Percentiles rank a stretch among this genome's conserved stretches.
phyloP scores from a whole-genome alignment of 2,888 invertebrate genomes.

The Amorpha juglandis region DNA sequence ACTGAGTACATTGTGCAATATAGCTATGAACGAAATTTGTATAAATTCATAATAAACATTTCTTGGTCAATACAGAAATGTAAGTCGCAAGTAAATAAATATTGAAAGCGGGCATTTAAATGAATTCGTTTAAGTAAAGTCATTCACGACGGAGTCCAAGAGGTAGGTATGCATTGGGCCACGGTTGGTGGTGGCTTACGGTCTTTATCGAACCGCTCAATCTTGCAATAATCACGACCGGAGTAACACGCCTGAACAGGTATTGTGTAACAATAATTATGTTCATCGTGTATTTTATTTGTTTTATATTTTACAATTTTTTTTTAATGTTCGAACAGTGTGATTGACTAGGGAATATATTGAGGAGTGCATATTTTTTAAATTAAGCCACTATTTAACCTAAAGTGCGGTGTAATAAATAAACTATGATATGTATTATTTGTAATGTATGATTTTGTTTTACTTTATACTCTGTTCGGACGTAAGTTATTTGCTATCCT shows the following conservation, averaged over 20 bases:
- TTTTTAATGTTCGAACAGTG: neutral
- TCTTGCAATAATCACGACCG: conserved; percentile 44
- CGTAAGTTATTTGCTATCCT: too few species aligned
- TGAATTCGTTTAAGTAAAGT: conserved; percentile 41
- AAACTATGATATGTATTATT: too few species aligned
- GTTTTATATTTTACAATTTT: neutral
- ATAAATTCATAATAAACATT: neutral
- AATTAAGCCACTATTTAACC: too few species aligned
- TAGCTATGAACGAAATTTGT: too few species aligned
- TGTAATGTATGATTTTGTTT: too few species aligned
- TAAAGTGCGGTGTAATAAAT: too few species aligned
- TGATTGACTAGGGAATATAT: neutral
- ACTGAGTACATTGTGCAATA: too few species aligned
- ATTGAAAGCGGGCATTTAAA: conserved; percentile 32
- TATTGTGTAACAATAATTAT: conserved; percentile 31
- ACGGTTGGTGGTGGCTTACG: conserved; percentile 28
- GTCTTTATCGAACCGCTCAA: conserved; percentile 34
- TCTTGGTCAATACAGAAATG: neutral
- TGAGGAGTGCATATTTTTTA: neutral
- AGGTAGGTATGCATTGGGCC: neutral
- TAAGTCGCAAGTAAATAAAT: neutral
- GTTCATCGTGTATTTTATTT: too few species aligned
- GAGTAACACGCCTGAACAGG: conserved; percentile 45
- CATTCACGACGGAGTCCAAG: conserved; percentile 23
- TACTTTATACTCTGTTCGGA: too few species aligned